Percentiles rank a stretch among this genome's conserved stretches.
Evolutionary conservation across 2,113 vertebrate genomes (phyloP).

Genomic region (Nannobrachium achirus): DNA sequence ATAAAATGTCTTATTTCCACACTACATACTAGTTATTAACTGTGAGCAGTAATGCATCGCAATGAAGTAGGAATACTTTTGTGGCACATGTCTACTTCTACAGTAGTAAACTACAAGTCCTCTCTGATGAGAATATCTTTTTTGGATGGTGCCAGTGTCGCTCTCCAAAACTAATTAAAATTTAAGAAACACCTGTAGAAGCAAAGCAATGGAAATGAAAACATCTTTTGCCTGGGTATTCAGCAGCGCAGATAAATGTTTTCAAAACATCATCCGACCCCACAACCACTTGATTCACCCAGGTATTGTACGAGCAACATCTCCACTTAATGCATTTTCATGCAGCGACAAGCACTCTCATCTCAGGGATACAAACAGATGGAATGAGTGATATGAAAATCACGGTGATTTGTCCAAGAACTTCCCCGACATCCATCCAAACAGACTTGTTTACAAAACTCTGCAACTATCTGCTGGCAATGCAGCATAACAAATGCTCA

Average conservation of each 20-base stretch:
- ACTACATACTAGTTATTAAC: too few species aligned
- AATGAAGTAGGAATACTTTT: background rate
- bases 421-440: conserved; percentile 40
- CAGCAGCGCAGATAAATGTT: background rate
- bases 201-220: background rate
- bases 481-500: conserved; percentile 26
- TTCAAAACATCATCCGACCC: conserved; percentile 4
- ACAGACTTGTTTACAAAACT: conserved; percentile 50
- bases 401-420: conserved; percentile 44
- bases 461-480: conserved; percentile 32
- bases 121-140: background rate
- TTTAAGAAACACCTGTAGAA: too few species aligned
- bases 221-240: conserved; percentile 1
- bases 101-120: background rate
- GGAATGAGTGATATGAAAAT: conserved; percentile 48
- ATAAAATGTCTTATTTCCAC: too few species aligned
- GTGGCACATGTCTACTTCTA: background rate
- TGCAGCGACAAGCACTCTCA: conserved; percentile 36
- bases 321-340: conserved; percentile 24
- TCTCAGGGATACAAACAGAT: conserved; percentile 48
- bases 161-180: too few species aligned
- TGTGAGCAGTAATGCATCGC: too few species aligned
- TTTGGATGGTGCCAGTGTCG: background rate
- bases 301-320: conserved; percentile 18
- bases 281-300: background rate